Percentiles rank a stretch among this genome's conserved stretches.
These are phyloP conservation scores for Carduelis carduelis DNA, from an alignment of 2,797 vertebrate genomes.

Conservation along the genomic window DNA sequence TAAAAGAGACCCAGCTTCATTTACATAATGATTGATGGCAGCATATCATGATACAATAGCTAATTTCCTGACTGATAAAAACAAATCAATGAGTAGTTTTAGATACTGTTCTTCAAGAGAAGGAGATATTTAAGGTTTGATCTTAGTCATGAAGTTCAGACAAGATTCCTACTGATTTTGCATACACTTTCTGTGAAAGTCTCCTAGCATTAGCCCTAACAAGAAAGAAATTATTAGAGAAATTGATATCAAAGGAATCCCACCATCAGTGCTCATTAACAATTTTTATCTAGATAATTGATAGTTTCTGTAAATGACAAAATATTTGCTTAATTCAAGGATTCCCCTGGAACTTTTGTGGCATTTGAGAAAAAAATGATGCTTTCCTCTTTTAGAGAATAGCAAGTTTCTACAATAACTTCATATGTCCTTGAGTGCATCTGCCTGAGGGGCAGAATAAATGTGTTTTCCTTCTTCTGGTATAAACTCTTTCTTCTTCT, in stretches of 20 bases:
- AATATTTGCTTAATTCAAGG: background rate
- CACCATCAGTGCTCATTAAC: background rate
- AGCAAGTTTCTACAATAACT: background rate
- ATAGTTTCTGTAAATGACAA: background rate
- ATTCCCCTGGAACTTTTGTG: background rate
- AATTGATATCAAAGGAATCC: background rate
- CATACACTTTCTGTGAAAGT: background rate
- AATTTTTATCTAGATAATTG: background rate
- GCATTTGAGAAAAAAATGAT: background rate
- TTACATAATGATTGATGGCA: background rate
- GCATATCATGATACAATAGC: background rate
- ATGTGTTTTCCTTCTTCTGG: background rate
- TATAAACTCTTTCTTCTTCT: background rate
- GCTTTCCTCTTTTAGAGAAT: background rate
- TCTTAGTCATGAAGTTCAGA: background rate
- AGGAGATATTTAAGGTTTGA: background rate
- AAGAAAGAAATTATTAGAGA: background rate
- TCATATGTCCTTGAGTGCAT: background rate
- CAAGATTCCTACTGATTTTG: background rate
- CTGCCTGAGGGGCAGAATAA: background rate
- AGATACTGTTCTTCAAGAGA: background rate
- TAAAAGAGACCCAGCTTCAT: background rate
- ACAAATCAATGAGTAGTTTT: background rate
- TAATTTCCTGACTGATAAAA: background rate
- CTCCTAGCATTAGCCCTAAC: background rate